Evolutionary conservation across 2,888 invertebrate species (phyloP).

Genomic region (Shargacucullia verbasci): DNA sequence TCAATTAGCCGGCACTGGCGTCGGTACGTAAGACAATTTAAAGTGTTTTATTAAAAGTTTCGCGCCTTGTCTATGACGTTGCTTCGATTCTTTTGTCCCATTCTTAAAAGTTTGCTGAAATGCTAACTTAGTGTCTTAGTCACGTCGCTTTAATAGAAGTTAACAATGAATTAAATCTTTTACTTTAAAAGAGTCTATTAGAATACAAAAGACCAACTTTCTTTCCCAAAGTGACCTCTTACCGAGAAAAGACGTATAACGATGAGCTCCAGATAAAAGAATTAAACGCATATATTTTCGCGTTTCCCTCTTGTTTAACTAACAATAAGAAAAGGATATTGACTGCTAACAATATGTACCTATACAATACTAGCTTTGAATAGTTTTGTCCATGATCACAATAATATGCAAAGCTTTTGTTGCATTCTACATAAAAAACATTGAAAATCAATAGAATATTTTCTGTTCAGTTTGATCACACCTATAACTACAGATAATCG

Average conservation of each 20-base stretch:
- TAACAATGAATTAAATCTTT: constrained; percentile 70
- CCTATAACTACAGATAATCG: too few relatives aligned
- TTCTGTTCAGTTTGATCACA: too few relatives aligned
- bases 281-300: constrained; percentile 54
- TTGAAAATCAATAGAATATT: too few relatives aligned
- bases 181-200: constrained; percentile 64
- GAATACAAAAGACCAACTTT: constrained; percentile 62
- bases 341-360: constrained; percentile 16
- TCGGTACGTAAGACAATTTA: constrained; percentile 62
- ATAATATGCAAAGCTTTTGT: too few relatives aligned
- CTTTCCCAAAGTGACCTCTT: constrained; percentile 58
- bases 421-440: too few relatives aligned
- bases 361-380: constrained; percentile 13
- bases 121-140: constrained; percentile 68
- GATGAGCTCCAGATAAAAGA: constrained; percentile 52
- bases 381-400: constrained; percentile 3
- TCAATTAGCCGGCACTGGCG: constrained; percentile 51
- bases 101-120: constrained; percentile 67
- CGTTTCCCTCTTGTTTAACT: constrained; percentile 43
- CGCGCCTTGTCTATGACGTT: constrained; percentile 65
- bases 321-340: constrained; percentile 40
- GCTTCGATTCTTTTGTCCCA: constrained; percentile 61
- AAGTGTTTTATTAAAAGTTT: constrained; percentile 72
- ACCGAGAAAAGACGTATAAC: constrained; percentile 51
- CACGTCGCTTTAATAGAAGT: constrained; percentile 66